These are phyloP conservation scores for Aptenodytes patagonicus DNA, from an alignment of 2,113 vertebrate species.

Conservation along the genomic window DNA sequence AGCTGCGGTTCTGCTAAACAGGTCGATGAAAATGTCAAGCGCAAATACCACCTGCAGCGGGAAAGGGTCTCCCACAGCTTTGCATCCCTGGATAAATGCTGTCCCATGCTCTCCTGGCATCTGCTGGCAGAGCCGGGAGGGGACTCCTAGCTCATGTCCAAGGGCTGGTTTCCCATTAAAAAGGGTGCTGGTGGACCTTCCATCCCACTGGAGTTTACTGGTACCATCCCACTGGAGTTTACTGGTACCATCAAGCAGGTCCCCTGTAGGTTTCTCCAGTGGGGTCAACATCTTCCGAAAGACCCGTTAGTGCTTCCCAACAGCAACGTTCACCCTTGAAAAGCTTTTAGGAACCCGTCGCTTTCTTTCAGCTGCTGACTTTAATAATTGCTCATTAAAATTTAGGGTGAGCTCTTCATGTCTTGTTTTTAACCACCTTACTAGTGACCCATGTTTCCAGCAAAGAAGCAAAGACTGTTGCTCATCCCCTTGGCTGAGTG, in stretches of 20 bases:
- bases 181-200: background rate
- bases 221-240: background rate
- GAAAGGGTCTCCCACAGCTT: background rate
- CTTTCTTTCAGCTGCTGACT: background rate
- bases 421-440: background rate
- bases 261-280: background rate
- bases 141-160: background rate
- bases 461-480: background rate
- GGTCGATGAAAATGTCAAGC: background rate
- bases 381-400: background rate
- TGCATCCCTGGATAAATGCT: background rate
- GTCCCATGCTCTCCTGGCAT: background rate
- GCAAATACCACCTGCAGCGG: accelerated
- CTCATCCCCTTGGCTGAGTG: background rate
- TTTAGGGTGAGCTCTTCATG: background rate
- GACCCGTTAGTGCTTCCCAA: background rate
- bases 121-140: background rate
- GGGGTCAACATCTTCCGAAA: background rate
- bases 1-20: background rate
- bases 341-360: background rate
- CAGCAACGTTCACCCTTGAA: background rate
- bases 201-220: background rate
- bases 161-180: background rate
- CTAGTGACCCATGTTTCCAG: background rate
- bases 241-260: background rate